Evolutionary conservation across 2,797 vertebrate species (phyloP).

Genomic region (Chaetophractus vellerosus): DNA sequence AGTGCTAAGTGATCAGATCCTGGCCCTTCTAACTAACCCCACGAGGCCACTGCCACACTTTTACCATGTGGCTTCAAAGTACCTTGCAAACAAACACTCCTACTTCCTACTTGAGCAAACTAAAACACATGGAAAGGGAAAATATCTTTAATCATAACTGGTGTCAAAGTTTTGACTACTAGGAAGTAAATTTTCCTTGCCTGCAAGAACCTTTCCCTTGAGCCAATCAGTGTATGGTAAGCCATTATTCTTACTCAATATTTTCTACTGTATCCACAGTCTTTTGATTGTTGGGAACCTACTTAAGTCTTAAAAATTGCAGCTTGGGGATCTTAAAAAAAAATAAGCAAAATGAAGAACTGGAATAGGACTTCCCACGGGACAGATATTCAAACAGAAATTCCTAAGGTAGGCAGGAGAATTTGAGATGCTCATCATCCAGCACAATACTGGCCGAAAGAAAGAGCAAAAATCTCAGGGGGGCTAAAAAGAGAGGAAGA

Average conservation of each 20-base stretch:
- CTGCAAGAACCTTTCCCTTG: neutral
- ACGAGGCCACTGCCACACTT: neutral
- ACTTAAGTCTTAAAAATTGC: neutral
- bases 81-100: neutral
- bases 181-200: constrained; percentile 5
- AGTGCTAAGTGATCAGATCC: neutral
- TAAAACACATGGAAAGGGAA: neutral
- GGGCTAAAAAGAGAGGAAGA: neutral
- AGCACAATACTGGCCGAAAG: neutral
- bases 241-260: neutral
- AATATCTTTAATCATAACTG: neutral
- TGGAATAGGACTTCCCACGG: neutral
- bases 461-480: neutral
- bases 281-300: neutral
- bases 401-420: neutral
- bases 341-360: neutral
- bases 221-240: neutral
- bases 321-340: constrained; percentile 6
- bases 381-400: neutral
- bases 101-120: neutral
- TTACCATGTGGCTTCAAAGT: neutral
- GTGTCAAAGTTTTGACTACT: neutral
- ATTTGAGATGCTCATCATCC: no score
- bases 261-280: neutral
- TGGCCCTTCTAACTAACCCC: neutral